Conservation (phyloP, 2,797 vertebrate species). For the Ptychadena robeensis region DNA sequence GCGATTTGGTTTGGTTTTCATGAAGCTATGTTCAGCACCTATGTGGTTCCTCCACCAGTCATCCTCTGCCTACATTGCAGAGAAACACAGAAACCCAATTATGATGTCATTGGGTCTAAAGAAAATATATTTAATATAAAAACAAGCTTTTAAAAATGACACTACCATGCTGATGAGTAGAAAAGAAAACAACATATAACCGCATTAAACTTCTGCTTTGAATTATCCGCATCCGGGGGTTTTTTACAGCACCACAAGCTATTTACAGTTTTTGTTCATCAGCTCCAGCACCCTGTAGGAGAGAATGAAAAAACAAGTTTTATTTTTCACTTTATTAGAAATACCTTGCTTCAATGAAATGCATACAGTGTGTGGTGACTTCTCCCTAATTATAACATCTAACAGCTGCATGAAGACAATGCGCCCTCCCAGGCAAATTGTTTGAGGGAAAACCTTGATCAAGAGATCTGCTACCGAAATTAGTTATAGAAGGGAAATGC, state of each 20-base stretch:
- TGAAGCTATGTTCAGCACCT: too few species aligned
- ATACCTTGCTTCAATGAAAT: slow-evolving; percentile 48
- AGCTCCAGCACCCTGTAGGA: not conserved
- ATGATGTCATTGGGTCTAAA: too few species aligned
- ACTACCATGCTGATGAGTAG: too few species aligned
- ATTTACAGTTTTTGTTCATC: not conserved
- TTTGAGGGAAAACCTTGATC: slow-evolving; percentile 60
- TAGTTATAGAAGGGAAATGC: slow-evolving; percentile 63
- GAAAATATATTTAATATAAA: too few species aligned
- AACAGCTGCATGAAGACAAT: slow-evolving; percentile 62
- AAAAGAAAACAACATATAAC: too few species aligned
- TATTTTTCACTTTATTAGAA: not conserved
- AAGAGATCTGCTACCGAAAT: slow-evolving; percentile 63
- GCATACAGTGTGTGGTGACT: slow-evolving; percentile 59
- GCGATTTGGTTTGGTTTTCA: too few species aligned
- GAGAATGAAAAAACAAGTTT: not conserved
- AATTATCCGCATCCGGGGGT: too few species aligned
- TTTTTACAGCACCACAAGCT: not conserved
- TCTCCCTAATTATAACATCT: slow-evolving; percentile 64
- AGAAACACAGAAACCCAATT: too few species aligned
- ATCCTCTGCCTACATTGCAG: too few species aligned
- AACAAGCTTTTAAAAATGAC: too few species aligned
- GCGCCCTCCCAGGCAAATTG: slow-evolving; percentile 49
- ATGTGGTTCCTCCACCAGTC: too few species aligned
- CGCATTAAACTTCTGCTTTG: too few species aligned